These are phyloP conservation scores for Dysidea cf. avara DNA, from an alignment of 37 sponge, comb jelly and placozoan genomes.

Conservation along the genomic window DNA sequence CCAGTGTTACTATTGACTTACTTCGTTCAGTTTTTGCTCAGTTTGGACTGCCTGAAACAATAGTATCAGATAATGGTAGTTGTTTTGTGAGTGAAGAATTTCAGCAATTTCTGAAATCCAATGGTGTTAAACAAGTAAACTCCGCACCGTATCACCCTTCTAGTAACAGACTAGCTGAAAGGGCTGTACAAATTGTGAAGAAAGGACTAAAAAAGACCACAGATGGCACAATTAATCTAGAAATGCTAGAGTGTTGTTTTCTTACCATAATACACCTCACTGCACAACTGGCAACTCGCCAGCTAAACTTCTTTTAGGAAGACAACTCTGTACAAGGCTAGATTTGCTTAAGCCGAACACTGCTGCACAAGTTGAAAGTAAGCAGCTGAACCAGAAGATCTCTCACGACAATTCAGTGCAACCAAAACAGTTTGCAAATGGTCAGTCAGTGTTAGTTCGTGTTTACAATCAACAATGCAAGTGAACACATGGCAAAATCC, in stretches of 20 bases:
- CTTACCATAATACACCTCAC: not conserved
- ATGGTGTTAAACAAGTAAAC: constrained; percentile 20
- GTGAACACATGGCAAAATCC: not conserved
- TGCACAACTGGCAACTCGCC: not conserved
- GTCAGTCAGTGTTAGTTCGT: not conserved
- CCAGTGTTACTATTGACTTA: not conserved
- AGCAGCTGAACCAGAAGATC: not conserved
- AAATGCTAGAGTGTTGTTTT: not conserved
- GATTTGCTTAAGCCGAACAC: constrained; percentile 3
- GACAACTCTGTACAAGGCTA: not conserved
- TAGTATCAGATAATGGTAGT: constrained; percentile 27
- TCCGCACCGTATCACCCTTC: constrained; percentile 11
- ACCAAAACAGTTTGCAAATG: not conserved
- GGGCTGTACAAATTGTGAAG: constrained; percentile 24
- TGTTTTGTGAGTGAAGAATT: constrained; percentile 14
- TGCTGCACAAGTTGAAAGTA: not conserved
- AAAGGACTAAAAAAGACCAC: constrained; percentile 7
- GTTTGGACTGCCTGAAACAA: constrained; percentile 15
- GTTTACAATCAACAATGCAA: not conserved
- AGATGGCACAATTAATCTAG: not conserved
- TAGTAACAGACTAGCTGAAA: constrained; percentile 20
- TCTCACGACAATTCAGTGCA: not conserved
- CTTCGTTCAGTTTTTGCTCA: constrained; percentile 8
- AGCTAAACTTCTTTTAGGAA: not conserved
- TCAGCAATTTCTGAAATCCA: constrained; percentile 5